Evolutionary conservation across 1,140 invertebrate genomes (phyloP).

Genomic region (Akabosia matsudoensis): DNA sequence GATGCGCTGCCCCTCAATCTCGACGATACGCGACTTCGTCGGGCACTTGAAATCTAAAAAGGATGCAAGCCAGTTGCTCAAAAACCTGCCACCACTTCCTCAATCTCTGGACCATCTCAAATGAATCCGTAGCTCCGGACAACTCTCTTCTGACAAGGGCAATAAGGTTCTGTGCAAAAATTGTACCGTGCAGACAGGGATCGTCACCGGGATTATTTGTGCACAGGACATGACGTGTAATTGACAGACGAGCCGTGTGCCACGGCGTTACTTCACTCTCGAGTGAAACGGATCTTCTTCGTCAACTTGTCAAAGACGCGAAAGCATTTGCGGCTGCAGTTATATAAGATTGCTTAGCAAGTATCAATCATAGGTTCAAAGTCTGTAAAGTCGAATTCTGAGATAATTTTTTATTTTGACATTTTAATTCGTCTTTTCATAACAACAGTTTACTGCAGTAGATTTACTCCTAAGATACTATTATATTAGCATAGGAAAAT

Average conservation of each 20-base stretch:
- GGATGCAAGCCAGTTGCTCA: slow-evolving; percentile 61
- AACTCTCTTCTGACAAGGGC: slow-evolving; percentile 57
- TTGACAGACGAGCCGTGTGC: slow-evolving; percentile 81
- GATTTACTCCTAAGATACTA: too few species aligned
- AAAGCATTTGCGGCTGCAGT: slow-evolving; percentile 70
- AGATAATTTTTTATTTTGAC: too few species aligned
- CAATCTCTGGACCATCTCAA: slow-evolving; percentile 66
- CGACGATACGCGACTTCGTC: slow-evolving; percentile 59
- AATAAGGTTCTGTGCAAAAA: slow-evolving; percentile 45
- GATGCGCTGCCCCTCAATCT: slow-evolving; percentile 53
- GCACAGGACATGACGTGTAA: slow-evolving; percentile 85
- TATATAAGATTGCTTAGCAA: slow-evolving; percentile 71
- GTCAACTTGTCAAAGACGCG: slow-evolving; percentile 53
- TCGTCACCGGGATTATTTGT: slow-evolving; percentile 63
- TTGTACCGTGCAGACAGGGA: slow-evolving; percentile 9
- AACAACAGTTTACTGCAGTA: too few species aligned
- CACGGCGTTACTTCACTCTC: slow-evolving; percentile 88
- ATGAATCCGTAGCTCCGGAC: slow-evolving; percentile 57
- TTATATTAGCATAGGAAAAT: too few species aligned
- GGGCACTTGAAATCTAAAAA: slow-evolving; percentile 60
- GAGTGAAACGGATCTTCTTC: slow-evolving; percentile 79
- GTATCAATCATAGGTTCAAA: slow-evolving; percentile 88
- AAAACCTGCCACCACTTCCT: slow-evolving; percentile 58
- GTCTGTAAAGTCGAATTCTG: slow-evolving; percentile 58
- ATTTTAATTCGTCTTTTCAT: too few species aligned